phyloP scores from a whole-genome alignment of 2,888 invertebrate genomes.

The Epirrhoe alternata region DNA sequence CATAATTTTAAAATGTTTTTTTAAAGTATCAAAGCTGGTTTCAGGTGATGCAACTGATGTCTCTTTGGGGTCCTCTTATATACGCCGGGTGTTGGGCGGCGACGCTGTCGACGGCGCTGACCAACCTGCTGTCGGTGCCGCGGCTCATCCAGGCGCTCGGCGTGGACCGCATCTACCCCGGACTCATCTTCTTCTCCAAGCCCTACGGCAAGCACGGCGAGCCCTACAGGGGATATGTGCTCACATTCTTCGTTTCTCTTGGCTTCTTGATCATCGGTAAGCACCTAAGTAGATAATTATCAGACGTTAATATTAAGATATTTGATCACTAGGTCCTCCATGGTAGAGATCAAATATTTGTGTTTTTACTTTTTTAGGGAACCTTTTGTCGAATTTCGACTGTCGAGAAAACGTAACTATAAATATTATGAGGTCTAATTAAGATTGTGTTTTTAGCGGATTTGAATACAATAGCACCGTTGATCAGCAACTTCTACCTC shows the following conservation, averaged over 20 bases:
- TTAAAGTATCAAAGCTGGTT: too few species aligned
- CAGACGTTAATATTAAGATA: too few species aligned
- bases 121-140: constrained; percentile 97
- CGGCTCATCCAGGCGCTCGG: constrained; percentile 95
- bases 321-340: not conserved
- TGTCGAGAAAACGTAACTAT: too few species aligned
- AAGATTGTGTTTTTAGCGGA: constrained; percentile 85
- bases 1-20: too few species aligned
- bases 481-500: constrained; percentile 97
- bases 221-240: constrained; percentile 95
- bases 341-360: not conserved
- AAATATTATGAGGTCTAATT: too few species aligned
- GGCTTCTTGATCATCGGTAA: constrained; percentile 95
- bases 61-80: constrained; percentile 94
- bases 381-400: too few species aligned
- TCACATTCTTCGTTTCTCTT: constrained; percentile 95
- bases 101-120: constrained; percentile 97
- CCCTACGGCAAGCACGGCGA: constrained; percentile 94
- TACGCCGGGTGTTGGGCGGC: constrained; percentile 99
- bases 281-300: constrained; percentile 20
- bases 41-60: constrained; percentile 94
- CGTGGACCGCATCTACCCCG: constrained; percentile 97
- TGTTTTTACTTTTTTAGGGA: too few species aligned
- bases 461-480: constrained; percentile 94
- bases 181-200: constrained; percentile 96